Conservation (phyloP, 1,140 invertebrate genomes). For the Antheraea pernyi region DNA sequence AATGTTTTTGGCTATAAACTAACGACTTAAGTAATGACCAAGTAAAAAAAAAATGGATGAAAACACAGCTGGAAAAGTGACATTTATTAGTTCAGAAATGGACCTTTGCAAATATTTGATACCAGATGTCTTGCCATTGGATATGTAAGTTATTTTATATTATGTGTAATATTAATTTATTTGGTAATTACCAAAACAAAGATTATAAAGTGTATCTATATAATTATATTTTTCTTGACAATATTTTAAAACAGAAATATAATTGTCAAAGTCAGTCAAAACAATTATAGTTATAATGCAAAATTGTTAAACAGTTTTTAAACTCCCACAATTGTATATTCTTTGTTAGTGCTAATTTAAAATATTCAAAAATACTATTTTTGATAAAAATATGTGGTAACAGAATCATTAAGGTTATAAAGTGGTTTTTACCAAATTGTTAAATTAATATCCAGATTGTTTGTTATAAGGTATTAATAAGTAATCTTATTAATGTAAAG, state of each 20-base stretch:
- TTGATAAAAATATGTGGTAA: neutral
- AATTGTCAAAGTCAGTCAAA: neutral
- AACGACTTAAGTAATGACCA: too few species aligned
- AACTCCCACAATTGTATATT: neutral
- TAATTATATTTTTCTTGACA: neutral
- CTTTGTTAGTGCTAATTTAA: neutral
- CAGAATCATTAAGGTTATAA: too few species aligned
- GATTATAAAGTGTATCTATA: neutral
- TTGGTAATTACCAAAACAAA: neutral
- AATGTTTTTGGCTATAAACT: too few species aligned
- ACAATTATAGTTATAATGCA: neutral
- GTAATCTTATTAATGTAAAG: too few species aligned
- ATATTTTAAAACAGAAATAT: neutral
- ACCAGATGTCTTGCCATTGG: slow-evolving; percentile 86
- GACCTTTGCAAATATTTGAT: slow-evolving; percentile 86
- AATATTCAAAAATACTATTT: neutral
- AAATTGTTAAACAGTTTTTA: neutral
- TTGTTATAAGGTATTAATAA: too few species aligned
- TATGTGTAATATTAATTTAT: neutral
- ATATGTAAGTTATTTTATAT: slow-evolving; percentile 74
- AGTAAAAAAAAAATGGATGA: slow-evolving; percentile 81
- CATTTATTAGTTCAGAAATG: slow-evolving; percentile 84
- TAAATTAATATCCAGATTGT: too few species aligned
- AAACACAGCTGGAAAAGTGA: slow-evolving; percentile 86
- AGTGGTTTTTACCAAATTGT: too few species aligned